Conservation (phyloP, 2,113 vertebrate species). For the Catharus minimus region DNA sequence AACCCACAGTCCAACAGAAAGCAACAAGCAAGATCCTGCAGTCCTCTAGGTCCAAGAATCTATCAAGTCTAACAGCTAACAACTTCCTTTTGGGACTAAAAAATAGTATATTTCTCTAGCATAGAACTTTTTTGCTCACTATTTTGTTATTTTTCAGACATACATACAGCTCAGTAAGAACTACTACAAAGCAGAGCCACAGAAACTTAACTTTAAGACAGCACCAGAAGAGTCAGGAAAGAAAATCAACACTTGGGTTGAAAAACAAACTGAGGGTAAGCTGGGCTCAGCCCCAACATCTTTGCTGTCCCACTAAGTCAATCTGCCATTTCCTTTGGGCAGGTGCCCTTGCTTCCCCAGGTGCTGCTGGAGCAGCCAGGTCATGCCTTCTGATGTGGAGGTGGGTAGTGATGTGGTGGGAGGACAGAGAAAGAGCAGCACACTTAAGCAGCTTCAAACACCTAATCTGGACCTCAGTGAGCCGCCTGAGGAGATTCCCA, state of each 20-base stretch:
- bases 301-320: background rate
- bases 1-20: background rate
- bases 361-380: background rate
- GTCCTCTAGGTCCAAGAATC: background rate
- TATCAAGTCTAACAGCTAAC: background rate
- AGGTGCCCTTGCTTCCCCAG: background rate
- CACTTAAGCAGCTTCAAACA: background rate
- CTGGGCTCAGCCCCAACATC: background rate
- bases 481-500: background rate
- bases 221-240: constrained; percentile 49
- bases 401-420: too few species aligned
- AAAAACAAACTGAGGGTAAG: constrained; percentile 73
- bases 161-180: constrained; percentile 65
- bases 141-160: constrained; percentile 52
- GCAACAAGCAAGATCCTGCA: background rate
- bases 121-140: background rate
- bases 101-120: background rate
- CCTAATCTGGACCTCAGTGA: background rate
- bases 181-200: constrained; percentile 66
- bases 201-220: constrained; percentile 60
- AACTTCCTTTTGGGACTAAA: background rate
- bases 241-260: constrained; percentile 74
- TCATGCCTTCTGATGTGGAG: rapidly evolving
- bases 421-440: background rate
- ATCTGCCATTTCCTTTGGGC: background rate